phyloP scores from a whole-genome alignment of 2,113 vertebrate species.

The Nothobranchius kuhntae region DNA sequence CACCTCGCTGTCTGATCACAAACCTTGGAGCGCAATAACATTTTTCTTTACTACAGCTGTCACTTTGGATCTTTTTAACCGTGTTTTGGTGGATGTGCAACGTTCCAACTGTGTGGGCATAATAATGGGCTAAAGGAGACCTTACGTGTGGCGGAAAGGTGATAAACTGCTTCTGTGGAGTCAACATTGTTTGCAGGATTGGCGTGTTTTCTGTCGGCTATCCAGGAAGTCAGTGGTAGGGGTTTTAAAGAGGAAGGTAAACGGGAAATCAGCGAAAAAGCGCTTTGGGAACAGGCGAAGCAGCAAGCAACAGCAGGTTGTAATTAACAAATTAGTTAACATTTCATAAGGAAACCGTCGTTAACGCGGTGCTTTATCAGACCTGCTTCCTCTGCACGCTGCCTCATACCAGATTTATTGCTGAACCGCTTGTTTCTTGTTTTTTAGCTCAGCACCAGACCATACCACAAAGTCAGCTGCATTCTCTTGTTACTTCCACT shows the following conservation, averaged over 20 bases:
- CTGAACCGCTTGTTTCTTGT: slow-evolving; percentile 13
- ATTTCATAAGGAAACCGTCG: slow-evolving; percentile 86
- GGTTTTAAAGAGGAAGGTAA: slow-evolving; percentile 12
- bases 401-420: slow-evolving; percentile 43
- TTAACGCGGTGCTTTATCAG: slow-evolving; percentile 87
- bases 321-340: slow-evolving; percentile 93
- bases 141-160: too few relatives aligned
- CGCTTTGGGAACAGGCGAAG: slow-evolving; percentile 82
- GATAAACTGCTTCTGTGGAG: too few relatives aligned
- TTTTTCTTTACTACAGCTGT: slow-evolving; percentile 55
- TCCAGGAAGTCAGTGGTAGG: slow-evolving; percentile 1
- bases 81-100: slow-evolving; percentile 28
- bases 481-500: slow-evolving; percentile 4
- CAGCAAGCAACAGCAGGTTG: slow-evolving; percentile 83
- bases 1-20: slow-evolving; percentile 21
- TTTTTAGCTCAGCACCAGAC: background rate
- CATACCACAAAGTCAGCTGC: slow-evolving; percentile 18
- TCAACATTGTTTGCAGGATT: background rate
- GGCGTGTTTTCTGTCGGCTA: background rate
- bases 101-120: slow-evolving; percentile 44
- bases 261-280: slow-evolving; percentile 9
- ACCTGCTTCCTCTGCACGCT: slow-evolving; percentile 40
- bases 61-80: slow-evolving; percentile 28
- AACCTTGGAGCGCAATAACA: slow-evolving; percentile 43
- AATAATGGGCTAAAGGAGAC: too few relatives aligned